These are phyloP conservation scores for Hydrophis major DNA, from an alignment of 2,797 vertebrate species.

Conservation along the genomic window DNA sequence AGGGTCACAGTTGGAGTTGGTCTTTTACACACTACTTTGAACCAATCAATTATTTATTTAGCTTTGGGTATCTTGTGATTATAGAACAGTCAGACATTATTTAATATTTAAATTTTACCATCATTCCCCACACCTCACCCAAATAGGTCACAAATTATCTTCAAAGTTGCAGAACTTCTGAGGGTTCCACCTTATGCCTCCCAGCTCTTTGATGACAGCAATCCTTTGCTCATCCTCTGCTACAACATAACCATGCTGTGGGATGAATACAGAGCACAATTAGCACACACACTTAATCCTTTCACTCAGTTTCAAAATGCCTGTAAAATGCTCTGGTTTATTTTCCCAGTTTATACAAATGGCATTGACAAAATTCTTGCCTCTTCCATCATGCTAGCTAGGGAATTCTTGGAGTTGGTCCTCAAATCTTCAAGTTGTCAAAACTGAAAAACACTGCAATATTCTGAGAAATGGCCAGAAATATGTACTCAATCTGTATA, in stretches of 20 bases:
- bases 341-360: neutral
- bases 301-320: neutral
- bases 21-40: neutral
- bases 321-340: neutral
- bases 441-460: neutral
- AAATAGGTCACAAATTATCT: neutral
- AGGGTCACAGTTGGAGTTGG: neutral
- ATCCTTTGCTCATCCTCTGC: neutral
- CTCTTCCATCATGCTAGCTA: neutral
- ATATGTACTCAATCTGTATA: neutral
- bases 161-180: neutral
- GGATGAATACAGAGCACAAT: neutral
- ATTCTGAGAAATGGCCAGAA: neutral
- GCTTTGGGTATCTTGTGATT: neutral
- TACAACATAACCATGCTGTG: neutral
- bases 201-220: neutral
- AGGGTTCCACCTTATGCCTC: neutral
- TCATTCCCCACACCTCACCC: neutral
- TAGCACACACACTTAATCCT: neutral
- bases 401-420: neutral
- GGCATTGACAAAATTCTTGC: neutral
- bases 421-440: neutral
- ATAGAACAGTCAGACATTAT: neutral
- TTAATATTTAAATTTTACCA: neutral
- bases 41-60: neutral